Percentiles rank a stretch among this genome's conserved stretches.
Evolutionary conservation across 1,140 invertebrate genomes (phyloP).

Genomic region (Rhizoglyphus robini): DNA sequence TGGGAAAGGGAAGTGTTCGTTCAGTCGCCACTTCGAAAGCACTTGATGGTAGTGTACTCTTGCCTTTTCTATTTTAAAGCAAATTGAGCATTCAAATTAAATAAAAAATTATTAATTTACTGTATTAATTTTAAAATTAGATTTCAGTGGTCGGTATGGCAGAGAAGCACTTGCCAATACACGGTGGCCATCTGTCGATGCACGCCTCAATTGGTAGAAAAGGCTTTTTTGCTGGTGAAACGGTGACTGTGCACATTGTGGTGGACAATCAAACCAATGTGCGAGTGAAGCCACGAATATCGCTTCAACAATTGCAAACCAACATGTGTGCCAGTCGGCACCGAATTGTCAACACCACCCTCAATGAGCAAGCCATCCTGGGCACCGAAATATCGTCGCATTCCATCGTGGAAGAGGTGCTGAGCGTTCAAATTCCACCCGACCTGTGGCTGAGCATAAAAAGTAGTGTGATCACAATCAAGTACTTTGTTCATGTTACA

Average conservation of each 20-base stretch:
- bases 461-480: background rate
- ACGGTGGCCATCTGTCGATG: too few species aligned
- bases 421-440: background rate
- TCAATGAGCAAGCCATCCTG: background rate
- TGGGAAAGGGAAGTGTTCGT: too few species aligned
- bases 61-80: too few species aligned
- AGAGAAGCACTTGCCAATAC: too few species aligned
- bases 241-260: background rate
- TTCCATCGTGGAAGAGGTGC: background rate
- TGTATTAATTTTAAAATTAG: too few species aligned
- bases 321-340: slow-evolving; percentile 7
- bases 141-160: too few species aligned
- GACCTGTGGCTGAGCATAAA: slow-evolving; percentile 4
- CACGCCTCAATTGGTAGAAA: too few species aligned
- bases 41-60: too few species aligned
- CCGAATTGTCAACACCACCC: background rate
- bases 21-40: too few species aligned
- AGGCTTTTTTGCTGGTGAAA: background rate
- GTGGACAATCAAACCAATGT: slow-evolving; percentile 5
- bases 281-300: slow-evolving; percentile 6
- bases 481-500: slow-evolving; percentile 14
- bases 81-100: too few species aligned
- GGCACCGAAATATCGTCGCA: background rate
- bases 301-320: background rate
- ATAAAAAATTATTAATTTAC: too few species aligned